Percentiles rank a stretch among this genome's conserved stretches.
These are phyloP conservation scores for Drosophila equinoxialis DNA, from an alignment of 1,140 invertebrate genomes.

Conservation along the genomic window DNA sequence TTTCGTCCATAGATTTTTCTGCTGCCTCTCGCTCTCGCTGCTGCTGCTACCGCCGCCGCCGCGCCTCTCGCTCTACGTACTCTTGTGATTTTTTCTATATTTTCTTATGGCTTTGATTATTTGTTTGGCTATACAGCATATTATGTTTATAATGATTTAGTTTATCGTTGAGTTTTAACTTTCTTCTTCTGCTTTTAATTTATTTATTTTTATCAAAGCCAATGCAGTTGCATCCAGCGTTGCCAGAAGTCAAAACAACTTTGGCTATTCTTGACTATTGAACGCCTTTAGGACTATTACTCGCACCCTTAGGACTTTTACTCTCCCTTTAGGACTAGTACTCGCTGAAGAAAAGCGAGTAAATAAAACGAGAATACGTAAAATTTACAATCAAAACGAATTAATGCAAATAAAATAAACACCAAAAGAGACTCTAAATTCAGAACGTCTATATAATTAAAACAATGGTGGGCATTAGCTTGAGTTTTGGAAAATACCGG, in stretches of 20 bases:
- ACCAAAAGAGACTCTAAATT: no score
- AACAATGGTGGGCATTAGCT: no score
- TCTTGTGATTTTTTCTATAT: neutral
- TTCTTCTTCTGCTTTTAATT: conserved; percentile 8
- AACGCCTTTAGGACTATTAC: no score
- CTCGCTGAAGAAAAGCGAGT: no score
- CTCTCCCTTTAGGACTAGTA: no score
- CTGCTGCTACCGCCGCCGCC: conserved; percentile 35
- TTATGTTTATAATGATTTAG: neutral
- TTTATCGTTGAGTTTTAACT: neutral
- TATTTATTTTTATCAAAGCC: conserved; percentile 23
- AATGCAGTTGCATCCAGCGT: conserved; percentile 10
- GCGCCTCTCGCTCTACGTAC: conserved; percentile 61
- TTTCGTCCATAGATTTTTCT: conserved; percentile 21
- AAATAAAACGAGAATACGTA: no score
- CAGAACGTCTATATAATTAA: no score
- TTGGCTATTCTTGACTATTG: no score
- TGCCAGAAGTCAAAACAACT: neutral
- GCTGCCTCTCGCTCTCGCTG: conserved; percentile 39
- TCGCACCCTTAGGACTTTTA: no score
- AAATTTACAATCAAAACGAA: no score
- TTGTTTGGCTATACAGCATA: neutral
- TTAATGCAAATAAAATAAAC: no score
- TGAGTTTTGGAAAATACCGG: no score
- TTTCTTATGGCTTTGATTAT: neutral